Base-by-base conservation (phyloP, 1,140 invertebrate genomes). In the Chionoecetes opilio region DNA sequence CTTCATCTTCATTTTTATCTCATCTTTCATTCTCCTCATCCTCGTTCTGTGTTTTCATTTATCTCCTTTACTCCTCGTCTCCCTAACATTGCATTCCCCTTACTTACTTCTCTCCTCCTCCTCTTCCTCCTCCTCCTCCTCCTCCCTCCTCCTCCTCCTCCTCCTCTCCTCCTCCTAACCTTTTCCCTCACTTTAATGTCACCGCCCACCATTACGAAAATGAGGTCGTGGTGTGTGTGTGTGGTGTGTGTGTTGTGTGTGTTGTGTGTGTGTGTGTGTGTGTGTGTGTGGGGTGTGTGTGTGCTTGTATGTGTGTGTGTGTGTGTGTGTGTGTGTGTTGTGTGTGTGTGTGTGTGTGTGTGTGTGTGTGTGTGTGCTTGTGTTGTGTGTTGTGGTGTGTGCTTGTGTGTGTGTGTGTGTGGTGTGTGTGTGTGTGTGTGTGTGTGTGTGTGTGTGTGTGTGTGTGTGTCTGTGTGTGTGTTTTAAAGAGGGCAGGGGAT, bases 401-500 rank as follows among this genome's bases (percentile, higher is more conserved):
- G 63, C n/a, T 17, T 75, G 63, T 75, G 63, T 75, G 63, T 75
- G 63, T 75, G 63, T 75, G 63, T 75, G 63, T 75, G 63, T 75
- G 63, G 63, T 75, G 63, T 75, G 63, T 75, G 63, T 75, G 63
- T 75, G 63, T 75, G 63, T 75, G 63, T 75, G 63, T 75, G 63
- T 75, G 63, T 75, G n/a, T 53, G 46, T 53, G 46, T 53, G 46
- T 53, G 46, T 53, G 46, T 53, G 46, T 53, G 46, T 53, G 38
- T 41, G 38, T 41, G 38, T 41, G 38, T 41, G 38, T 41, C 5
- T 41, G 38, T 41, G 38, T 41, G 38, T 41, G 14, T 6, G 38
- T 6, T 41, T 41, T 3, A 41, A 41, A n/a, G n/a, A n/a, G n/a
- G n/a, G n/a, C n/a, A n/a, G n/a, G n/a, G n/a, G n/a, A n/a, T n/a